Base-by-base conservation (phyloP, 2,888 invertebrate species). In the Yponomeuta malinellus region DNA sequence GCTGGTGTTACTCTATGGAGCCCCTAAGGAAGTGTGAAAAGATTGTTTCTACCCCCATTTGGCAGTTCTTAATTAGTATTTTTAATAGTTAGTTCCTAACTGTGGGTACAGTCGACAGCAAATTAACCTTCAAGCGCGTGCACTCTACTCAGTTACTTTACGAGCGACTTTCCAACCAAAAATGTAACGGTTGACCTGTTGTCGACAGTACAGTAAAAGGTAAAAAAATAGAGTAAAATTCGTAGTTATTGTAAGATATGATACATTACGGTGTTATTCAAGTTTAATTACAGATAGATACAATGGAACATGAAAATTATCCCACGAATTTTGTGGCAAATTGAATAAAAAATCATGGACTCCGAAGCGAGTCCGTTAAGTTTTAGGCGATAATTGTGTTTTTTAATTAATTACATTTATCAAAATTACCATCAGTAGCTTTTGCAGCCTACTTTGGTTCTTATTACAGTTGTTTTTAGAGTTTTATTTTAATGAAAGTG, bases 401-500 rank as follows among this genome's bases (percentile, higher is more conserved):
- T 86, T 85, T 87, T 86, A 90, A 88, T 89, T 89, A 90, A 89
- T 89, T 89, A 89, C 85, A 85, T 84, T 43, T 59, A 59, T 59
- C 52, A 59, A 59, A 3, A 15, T 12, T 15, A 59, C 52, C 52
- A 59, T 59, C 83, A 81, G 84, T 83, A 84, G 82, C 73, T 75
- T 78, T 73, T 72, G 71, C 73, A 72, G 48, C 10, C 23, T 10
- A 64, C 48, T 70, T 68, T 68, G 37, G 3, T 5, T 75, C 76
- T 75, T 78, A 74, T 77, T 76, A 77, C 74, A 77, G 78, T 77
- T 76, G 75, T 15, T 9, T 23, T 10, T 31, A 65, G 33, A 12
- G 4, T 29, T 29, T 31, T 65, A 10, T 5, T 10, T 29, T 10
- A 23, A 37, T 5, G 43, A 23, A 48, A 33, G 68, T 29, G 48